Percentiles rank a stretch among this genome's conserved stretches.
Evolutionary conservation across 1,140 invertebrate species (phyloP).

Genomic region (Myzus persicae): DNA sequence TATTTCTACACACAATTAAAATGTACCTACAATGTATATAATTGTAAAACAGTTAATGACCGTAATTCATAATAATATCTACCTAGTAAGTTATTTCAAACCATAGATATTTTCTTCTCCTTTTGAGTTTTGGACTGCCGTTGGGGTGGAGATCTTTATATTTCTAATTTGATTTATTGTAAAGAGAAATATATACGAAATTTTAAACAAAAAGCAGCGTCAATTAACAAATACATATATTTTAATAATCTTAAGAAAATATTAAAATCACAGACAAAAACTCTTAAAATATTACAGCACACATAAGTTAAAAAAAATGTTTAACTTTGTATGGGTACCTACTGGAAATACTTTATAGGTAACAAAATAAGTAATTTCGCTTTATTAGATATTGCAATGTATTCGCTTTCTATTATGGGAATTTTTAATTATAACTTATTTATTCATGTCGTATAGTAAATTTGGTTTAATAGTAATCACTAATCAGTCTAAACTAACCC

Average conservation of each 20-base stretch:
- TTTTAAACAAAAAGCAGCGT: background rate
- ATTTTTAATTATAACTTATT: background rate
- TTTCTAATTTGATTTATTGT: background rate
- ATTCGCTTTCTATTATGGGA: background rate
- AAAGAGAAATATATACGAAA: background rate
- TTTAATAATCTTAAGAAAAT: background rate
- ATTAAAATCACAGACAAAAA: background rate
- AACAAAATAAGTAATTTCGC: background rate
- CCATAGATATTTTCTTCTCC: background rate
- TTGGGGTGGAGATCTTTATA: background rate
- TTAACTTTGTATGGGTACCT: background rate
- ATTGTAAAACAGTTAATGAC: background rate
- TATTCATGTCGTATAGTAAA: background rate
- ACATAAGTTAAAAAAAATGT: background rate
- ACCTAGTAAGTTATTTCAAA: background rate
- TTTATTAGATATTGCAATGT: background rate
- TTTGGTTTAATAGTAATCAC: background rate
- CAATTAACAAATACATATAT: background rate
- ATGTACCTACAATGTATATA: background rate
- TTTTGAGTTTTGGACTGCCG: background rate
- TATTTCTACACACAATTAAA: background rate
- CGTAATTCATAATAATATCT: background rate
- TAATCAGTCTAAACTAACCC: too few species aligned
- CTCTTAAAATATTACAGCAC: background rate
- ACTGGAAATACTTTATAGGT: background rate